Conservation (phyloP, 1,140 invertebrate species). For the Triops cancriformis region DNA sequence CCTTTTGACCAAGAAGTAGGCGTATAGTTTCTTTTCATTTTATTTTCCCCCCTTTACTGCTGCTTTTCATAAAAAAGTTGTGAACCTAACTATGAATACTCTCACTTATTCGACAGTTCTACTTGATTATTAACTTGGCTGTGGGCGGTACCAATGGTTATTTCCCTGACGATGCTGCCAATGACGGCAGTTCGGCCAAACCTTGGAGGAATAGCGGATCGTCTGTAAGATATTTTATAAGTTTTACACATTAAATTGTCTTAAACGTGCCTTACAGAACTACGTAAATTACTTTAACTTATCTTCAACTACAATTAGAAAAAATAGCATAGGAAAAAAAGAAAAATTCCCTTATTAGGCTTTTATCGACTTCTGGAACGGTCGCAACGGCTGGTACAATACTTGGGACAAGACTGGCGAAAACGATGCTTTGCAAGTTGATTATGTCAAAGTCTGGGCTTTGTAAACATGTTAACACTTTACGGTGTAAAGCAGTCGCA, state of each 20-base stretch:
- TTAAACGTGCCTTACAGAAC: too few relatives aligned
- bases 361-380: constrained; percentile 50
- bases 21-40: neutral
- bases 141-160: constrained; percentile 58
- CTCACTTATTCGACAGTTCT: constrained; percentile 50
- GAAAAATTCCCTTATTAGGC: too few relatives aligned
- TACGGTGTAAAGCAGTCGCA: neutral
- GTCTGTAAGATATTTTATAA: constrained; percentile 40
- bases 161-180: constrained; percentile 52
- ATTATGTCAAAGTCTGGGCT: constrained; percentile 51
- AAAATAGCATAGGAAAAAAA: too few relatives aligned
- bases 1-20: constrained; percentile 62
- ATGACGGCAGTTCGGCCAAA: constrained; percentile 44
- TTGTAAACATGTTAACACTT: constrained; percentile 38
- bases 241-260: too few relatives aligned
- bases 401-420: constrained; percentile 47
- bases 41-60: too few relatives aligned
- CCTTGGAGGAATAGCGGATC: constrained; percentile 56
- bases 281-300: too few relatives aligned
- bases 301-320: too few relatives aligned
- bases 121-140: constrained; percentile 59
- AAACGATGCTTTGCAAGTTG: constrained; percentile 48
- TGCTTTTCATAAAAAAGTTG: neutral
- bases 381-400: constrained; percentile 46
- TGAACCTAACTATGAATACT: constrained; percentile 22